phyloP scores from a whole-genome alignment of 2,113 vertebrate species.

The Chroicocephalus ridibundus region DNA sequence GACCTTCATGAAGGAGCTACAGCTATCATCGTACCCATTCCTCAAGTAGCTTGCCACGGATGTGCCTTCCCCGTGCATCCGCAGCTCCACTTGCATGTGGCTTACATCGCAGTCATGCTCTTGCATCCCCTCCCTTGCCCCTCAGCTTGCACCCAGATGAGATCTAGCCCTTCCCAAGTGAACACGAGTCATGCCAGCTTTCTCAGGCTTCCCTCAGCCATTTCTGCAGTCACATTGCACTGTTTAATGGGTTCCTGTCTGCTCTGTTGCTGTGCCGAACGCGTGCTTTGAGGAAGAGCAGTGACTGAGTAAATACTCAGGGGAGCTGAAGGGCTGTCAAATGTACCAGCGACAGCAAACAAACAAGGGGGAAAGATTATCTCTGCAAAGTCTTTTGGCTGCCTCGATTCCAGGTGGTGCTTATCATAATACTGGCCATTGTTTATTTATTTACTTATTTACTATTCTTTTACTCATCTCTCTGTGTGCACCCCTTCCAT shows the following conservation, averaged over 20 bases:
- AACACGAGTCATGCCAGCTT: neutral
- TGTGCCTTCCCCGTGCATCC: fast-evolving
- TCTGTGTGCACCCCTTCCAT: no score
- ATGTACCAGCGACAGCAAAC: neutral
- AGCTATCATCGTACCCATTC: neutral
- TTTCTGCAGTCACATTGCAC: neutral
- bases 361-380: neutral
- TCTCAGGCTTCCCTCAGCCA: neutral
- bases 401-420: neutral
- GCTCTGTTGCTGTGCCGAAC: neutral
- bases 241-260: neutral
- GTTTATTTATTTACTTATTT: neutral
- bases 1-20: neutral
- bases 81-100: fast-evolving
- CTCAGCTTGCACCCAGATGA: neutral
- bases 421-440: neutral
- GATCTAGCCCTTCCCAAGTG: neutral
- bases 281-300: neutral
- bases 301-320: neutral
- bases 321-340: neutral
- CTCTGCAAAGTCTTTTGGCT: neutral
- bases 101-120: fast-evolving
- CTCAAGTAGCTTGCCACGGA: neutral
- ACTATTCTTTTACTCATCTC: neutral
- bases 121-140: neutral